Evolutionary conservation across 1,140 invertebrate genomes (phyloP).

Genomic region (Adoxophyes honmai): DNA sequence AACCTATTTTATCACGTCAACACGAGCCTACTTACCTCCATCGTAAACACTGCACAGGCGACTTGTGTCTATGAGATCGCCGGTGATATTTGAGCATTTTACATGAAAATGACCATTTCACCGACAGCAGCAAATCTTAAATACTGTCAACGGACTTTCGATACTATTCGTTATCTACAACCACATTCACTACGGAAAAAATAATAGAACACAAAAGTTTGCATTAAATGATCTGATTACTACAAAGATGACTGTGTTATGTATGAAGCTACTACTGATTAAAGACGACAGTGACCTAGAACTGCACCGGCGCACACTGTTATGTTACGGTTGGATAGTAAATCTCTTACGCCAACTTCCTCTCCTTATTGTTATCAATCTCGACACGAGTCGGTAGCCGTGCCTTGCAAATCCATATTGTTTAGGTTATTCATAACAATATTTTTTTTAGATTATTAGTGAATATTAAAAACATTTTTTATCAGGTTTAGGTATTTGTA

Average conservation of each 20-base stretch:
- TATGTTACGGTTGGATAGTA: slow-evolving; percentile 63
- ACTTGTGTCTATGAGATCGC: slow-evolving; percentile 69
- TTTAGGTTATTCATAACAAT: not conserved
- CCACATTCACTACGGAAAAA: slow-evolving; percentile 27
- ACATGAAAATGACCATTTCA: slow-evolving; percentile 72
- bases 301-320: slow-evolving; percentile 50
- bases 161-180: slow-evolving; percentile 14
- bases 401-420: too few species aligned
- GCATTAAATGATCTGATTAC: not conserved
- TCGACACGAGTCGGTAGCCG: not conserved
- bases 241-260: not conserved
- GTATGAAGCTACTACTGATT: slow-evolving; percentile 1
- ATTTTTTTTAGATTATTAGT: not conserved
- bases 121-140: slow-evolving; percentile 32
- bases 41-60: slow-evolving; percentile 69
- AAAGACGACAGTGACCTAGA: slow-evolving; percentile 41
- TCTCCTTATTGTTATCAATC: slow-evolving; percentile 12
- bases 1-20: too few species aligned
- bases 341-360: slow-evolving; percentile 41
- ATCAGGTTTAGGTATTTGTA: too few species aligned
- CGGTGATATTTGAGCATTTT: slow-evolving; percentile 77
- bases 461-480: too few species aligned
- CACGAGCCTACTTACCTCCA: slow-evolving; percentile 54
- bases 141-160: slow-evolving; percentile 21
- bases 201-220: not conserved